A percentile compares a stretch with the other conserved stretches of the same genome.
These are phyloP conservation scores for Amphimallon solstitiale DNA, from an alignment of 2,888 invertebrate species.

Conservation along the genomic window DNA sequence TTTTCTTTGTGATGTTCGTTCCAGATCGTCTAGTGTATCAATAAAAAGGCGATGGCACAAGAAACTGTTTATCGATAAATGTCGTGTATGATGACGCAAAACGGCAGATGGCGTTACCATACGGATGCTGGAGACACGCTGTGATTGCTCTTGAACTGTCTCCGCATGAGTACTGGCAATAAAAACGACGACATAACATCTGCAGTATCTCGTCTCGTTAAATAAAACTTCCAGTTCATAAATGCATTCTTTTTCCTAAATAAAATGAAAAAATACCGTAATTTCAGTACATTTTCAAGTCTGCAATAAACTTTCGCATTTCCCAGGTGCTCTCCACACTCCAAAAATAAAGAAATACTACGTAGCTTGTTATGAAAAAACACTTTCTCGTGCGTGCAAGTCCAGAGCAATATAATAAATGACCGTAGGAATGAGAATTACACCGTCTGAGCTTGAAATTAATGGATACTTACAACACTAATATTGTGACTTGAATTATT, in stretches of 20 bases:
- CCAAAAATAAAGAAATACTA: too few species aligned
- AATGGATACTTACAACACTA: too few species aligned
- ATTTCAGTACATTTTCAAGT: not conserved
- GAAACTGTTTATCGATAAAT: slow-evolving; percentile 7
- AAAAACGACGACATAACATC: slow-evolving; percentile 34
- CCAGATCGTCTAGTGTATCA: not conserved
- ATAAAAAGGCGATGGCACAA: not conserved
- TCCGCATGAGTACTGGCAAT: slow-evolving; percentile 11
- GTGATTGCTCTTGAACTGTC: slow-evolving; percentile 32
- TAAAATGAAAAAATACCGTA: slow-evolving; percentile 17
- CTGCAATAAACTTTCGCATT: too few species aligned
- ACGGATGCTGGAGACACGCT: slow-evolving; percentile 27
- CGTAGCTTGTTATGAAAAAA: too few species aligned
- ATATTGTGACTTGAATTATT: too few species aligned
- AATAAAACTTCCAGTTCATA: slow-evolving; percentile 27
- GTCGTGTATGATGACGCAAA: slow-evolving; percentile 24
- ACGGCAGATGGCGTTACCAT: slow-evolving; percentile 26
- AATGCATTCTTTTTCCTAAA: slow-evolving; percentile 15
- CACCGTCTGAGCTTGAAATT: too few species aligned
- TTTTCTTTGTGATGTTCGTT: not conserved
- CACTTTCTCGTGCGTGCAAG: too few species aligned
- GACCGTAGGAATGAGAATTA: too few species aligned
- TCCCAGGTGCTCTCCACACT: too few species aligned
- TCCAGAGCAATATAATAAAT: too few species aligned
- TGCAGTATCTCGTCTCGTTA: slow-evolving; percentile 26